These are phyloP conservation scores for Eubucco bourcierii DNA, from an alignment of 2,113 vertebrate genomes.

Conservation along the genomic window DNA sequence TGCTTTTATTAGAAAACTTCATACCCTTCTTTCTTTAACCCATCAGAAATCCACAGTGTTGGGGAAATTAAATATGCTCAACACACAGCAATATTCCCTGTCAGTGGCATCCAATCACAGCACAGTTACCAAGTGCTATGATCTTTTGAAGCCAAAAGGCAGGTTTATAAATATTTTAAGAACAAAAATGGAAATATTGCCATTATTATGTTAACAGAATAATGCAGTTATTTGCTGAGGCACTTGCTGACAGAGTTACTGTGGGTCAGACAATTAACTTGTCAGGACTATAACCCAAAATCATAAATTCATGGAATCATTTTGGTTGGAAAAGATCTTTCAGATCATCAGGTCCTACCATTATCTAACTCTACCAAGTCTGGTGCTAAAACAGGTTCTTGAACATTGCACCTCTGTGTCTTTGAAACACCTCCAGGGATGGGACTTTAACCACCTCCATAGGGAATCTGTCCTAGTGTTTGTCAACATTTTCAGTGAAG, in stretches of 20 bases:
- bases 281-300: background rate
- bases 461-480: too few relatives aligned
- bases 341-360: too few relatives aligned
- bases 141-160: background rate
- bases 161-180: background rate
- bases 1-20: slow-evolving; percentile 3
- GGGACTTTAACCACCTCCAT: too few relatives aligned
- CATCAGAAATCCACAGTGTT: background rate
- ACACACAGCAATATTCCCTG: background rate
- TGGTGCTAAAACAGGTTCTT: too few relatives aligned
- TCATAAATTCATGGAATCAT: too few relatives aligned
- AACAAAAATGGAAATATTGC: background rate
- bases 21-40: background rate
- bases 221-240: background rate
- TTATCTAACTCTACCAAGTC: too few relatives aligned
- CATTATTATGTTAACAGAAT: background rate
- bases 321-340: too few relatives aligned
- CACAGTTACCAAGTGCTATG: background rate
- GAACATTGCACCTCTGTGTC: too few relatives aligned
- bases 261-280: background rate
- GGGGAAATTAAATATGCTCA: background rate
- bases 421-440: too few relatives aligned
- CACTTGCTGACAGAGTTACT: background rate
- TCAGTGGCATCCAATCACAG: background rate
- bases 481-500: too few relatives aligned